Evolutionary conservation across 2,113 vertebrate species (phyloP).

Genomic region (Xenopus tropicalis): DNA sequence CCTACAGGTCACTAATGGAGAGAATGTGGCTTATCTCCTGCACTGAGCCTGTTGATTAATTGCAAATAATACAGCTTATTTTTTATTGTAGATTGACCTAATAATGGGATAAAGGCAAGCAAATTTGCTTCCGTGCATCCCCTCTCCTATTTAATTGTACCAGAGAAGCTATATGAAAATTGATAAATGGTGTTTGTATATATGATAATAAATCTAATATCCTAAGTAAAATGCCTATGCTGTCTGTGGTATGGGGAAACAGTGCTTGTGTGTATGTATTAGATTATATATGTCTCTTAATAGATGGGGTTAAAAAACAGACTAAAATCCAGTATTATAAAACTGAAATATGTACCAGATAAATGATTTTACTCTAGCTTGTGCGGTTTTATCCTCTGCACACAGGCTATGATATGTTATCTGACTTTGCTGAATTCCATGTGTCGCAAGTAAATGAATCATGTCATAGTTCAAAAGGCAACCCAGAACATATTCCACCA

Average conservation of each 20-base stretch:
- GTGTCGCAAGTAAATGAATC: too few species aligned
- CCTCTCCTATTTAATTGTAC: slow-evolving; percentile 34
- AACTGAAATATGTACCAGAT: too few species aligned
- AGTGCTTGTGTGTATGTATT: too few species aligned
- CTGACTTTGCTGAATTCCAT: too few species aligned
- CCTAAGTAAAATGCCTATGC: neutral
- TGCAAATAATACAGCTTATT: neutral
- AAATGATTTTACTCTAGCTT: neutral
- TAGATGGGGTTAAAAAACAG: too few species aligned
- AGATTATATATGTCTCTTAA: too few species aligned
- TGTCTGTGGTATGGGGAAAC: too few species aligned
- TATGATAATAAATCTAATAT: slow-evolving; percentile 68
- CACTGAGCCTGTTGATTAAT: neutral
- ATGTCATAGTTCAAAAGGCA: too few species aligned
- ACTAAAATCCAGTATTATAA: too few species aligned
- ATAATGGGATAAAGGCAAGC: neutral
- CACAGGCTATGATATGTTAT: too few species aligned
- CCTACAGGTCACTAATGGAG: neutral
- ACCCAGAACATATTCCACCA: too few species aligned
- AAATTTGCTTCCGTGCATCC: neutral
- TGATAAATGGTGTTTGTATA: slow-evolving; percentile 73
- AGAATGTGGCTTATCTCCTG: neutral
- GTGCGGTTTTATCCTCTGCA: too few species aligned
- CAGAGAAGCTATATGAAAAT: slow-evolving; percentile 64
- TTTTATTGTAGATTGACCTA: slow-evolving; percentile 10